Percentiles rank a stretch among this genome's conserved stretches.
Evolutionary conservation across 2,888 invertebrate species (phyloP).

Genomic region (Platycnemis pennipes): DNA sequence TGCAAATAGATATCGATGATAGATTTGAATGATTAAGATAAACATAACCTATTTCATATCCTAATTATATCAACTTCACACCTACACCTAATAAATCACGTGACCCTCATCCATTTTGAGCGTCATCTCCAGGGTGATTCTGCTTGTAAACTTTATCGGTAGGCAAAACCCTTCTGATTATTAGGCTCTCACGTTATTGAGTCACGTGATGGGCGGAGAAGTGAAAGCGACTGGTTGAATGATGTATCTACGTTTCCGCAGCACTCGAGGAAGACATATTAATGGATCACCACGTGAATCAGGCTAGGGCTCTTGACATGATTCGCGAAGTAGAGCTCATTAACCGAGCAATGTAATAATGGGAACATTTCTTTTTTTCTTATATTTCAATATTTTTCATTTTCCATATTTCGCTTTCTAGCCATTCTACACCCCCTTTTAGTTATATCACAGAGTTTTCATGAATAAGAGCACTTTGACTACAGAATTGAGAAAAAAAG

Average conservation of each 20-base stretch:
- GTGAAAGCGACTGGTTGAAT: not conserved
- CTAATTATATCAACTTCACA: not conserved
- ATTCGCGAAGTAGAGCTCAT: no score
- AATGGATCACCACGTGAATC: not conserved
- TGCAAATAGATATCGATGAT: no score
- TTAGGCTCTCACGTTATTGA: not conserved
- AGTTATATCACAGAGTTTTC: no score
- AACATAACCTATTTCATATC: not conserved
- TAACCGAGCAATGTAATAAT: no score
- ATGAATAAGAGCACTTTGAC: no score
- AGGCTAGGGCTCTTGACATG: no score
- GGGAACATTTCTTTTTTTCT: no score
- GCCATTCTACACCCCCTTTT: no score
- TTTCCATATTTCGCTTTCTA: no score
- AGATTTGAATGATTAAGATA: no score
- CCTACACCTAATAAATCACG: not conserved
- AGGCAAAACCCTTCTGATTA: not conserved
- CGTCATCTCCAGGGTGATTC: not conserved
- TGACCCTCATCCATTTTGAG: not conserved
- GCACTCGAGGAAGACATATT: not conserved
- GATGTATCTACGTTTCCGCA: not conserved
- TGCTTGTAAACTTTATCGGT: not conserved
- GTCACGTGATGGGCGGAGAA: not conserved
- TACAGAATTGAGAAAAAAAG: no score
- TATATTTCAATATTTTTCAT: no score